Conservation (phyloP, 2,888 invertebrate genomes). For the Erynnis tages region DNA sequence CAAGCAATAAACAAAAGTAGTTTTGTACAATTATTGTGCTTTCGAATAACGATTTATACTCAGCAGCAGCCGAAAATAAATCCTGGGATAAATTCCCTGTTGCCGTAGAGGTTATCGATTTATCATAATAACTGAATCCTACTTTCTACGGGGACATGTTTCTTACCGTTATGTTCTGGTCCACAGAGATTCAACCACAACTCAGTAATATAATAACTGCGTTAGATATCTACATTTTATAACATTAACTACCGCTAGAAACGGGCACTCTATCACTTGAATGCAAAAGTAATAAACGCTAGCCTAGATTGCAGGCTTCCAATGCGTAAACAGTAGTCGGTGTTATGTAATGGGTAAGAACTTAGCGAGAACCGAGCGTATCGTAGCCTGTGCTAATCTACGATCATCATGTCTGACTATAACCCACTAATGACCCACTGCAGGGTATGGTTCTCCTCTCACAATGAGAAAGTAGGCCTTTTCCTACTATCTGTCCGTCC, state of each 20-base stretch:
- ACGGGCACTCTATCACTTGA: conserved; percentile 5
- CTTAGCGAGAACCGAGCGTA: too few species aligned
- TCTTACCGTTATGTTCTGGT: conserved; percentile 53
- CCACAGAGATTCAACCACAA: conserved; percentile 47
- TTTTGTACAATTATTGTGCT: too few species aligned
- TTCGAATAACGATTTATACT: too few species aligned
- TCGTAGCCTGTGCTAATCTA: too few species aligned
- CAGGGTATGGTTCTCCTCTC: too few species aligned
- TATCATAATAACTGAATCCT: conserved; percentile 11
- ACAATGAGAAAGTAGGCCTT: too few species aligned
- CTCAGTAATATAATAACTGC: conserved; percentile 42
- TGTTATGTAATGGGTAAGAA: too few species aligned
- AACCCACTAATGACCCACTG: too few species aligned
- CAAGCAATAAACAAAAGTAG: too few species aligned
- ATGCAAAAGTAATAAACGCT: conserved; percentile 10
- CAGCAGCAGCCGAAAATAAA: not conserved
- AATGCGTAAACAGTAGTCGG: not conserved
- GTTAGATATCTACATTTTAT: conserved; percentile 33
- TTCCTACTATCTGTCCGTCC: too few species aligned
- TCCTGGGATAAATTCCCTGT: not conserved
- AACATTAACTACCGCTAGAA: conserved; percentile 34
- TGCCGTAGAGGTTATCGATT: conserved; percentile 4
- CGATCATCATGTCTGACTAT: too few species aligned
- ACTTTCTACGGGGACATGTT: conserved; percentile 29
- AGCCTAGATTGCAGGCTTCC: conserved; percentile 8